A percentile compares a stretch with the other conserved stretches of the same genome.
Evolutionary conservation across 2,113 vertebrate genomes (phyloP).

Genomic region (Pterocles gutturalis): DNA sequence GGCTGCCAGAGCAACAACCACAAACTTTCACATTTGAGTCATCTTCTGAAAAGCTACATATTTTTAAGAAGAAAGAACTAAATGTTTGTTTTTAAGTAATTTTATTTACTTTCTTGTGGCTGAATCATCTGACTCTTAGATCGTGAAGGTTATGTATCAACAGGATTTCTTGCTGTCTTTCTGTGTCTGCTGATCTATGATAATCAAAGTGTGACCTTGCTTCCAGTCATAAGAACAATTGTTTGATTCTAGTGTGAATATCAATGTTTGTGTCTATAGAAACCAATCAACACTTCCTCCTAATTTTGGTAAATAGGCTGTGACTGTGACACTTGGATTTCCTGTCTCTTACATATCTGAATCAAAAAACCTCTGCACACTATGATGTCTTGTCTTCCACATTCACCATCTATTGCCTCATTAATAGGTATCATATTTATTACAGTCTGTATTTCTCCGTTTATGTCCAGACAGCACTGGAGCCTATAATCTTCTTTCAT

Average conservation of each 20-base stretch:
- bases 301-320: constrained; percentile 29
- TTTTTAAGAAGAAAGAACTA: constrained; percentile 22
- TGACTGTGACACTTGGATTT: constrained; percentile 17
- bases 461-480: neutral
- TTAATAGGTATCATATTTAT: neutral
- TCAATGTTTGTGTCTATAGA: constrained; percentile 19
- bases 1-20: neutral
- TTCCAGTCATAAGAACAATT: neutral
- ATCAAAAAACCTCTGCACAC: constrained; percentile 10
- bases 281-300: constrained; percentile 37
- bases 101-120: constrained; percentile 16
- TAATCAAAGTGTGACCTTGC: neutral
- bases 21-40: constrained; percentile 55
- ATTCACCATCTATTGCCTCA: neutral
- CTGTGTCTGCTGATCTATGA: neutral
- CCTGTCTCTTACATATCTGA: constrained; percentile 10
- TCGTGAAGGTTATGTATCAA: neutral
- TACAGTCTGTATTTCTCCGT: neutral
- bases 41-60: constrained; percentile 32
- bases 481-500: neutral
- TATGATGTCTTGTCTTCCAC: neutral
- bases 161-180: neutral
- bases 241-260: constrained; percentile 13
- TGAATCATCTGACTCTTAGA: neutral
- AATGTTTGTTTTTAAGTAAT: constrained; percentile 19